Evolutionary conservation across 2,888 invertebrate genomes (phyloP), one percentile per base, ranked within the genome.

Genomic region (Camponotus fellah): DNA sequence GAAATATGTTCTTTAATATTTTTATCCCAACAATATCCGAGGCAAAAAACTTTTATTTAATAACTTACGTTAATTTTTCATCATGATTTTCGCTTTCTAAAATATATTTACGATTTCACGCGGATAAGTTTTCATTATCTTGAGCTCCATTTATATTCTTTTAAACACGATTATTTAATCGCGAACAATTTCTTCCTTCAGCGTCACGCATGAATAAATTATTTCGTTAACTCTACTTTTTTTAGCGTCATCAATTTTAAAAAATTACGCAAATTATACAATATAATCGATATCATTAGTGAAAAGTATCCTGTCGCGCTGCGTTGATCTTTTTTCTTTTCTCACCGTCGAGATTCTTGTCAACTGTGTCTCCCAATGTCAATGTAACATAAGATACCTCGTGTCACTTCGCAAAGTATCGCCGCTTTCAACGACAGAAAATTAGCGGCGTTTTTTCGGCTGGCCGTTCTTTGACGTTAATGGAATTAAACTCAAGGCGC

Each of bases 401-500:
- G 84, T 64, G 88, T 86, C 88, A 85, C 82, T 86, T 66, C n/a
- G 74, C 68, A 56, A 65, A 75, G 74, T 53, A 83, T 86, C 86
- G 81, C 77, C 84, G 79, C 37, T 62, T 49, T 85, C 83, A 84
- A 87, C 90, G 87, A 85, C 87, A 84, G 86, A 80, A 90, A 89
- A 90, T 90, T 90, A 90, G 86, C 77, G 86, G 77, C 83, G 82
- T 71, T 85, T 85, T 85, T 80, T 26, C 60, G 66, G 62, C 79
- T 75, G 71, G 68, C 26, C 69, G 26, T 40, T 68, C 76, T 77
- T 77, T 40, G 53, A 82, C 80, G 60, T 34, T 88, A 89, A 90
- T 88, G 85, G 88, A 90, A 89, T 89, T 87, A 89, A 90, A 89
- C 65, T 83, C 56, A 46, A 34, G 71, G 40, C 85, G 90, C 56